Base-by-base conservation (phyloP, 2,797 vertebrate species). In the Malacoctenus gilli region DNA sequence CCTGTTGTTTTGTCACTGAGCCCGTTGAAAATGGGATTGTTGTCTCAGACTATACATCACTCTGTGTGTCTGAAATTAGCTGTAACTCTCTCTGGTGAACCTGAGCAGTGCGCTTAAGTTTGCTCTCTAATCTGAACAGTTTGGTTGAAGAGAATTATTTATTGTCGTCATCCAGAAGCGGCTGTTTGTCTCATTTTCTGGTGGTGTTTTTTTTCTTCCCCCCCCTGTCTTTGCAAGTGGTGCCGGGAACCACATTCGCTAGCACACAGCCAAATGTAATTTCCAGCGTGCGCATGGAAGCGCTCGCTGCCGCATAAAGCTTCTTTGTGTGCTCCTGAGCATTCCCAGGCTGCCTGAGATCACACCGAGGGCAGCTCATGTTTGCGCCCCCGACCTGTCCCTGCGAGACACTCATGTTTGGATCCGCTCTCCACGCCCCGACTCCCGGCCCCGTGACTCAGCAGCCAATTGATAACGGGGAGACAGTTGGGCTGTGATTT, bases 301-400 rank as follows among this genome's bases (percentile, higher is more conserved):
- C 31, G 34, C 43, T 56, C 1, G 0, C 32, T 28, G 43, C 73
- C 9, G 72, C 59, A 87, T 85, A 89, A 85, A 85, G 87, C 47
- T 59, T 66, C 82, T 87, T 86, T 89, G 82, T 89, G 59, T 75
- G 31, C 39, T 75, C 57, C 60, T 43, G 66, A 77, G 59, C 42
- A 34, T 75, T 83, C 69, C 72, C 61, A 55, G 57, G 75, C 76
- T 62, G 68, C 59, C 69, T 39, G 71, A 73, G 75, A 83, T 87
- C 84, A 77, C 74, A 58, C 48, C 37, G 54, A 76, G 60, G 42
- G 48, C 52, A 52, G 58, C 42, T 73, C 25, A 37, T 72, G 73
- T 75, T 77, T 69, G 71, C 69, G 72, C 49, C 60, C 14, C 75
- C 77, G 77, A 77, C 73, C 79, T 61, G 73, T 51, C 49, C 20